Evolutionary conservation across 1,140 invertebrate genomes (phyloP), one percentile per base, ranked within the genome.

Genomic region (Rhysida immarginata): DNA sequence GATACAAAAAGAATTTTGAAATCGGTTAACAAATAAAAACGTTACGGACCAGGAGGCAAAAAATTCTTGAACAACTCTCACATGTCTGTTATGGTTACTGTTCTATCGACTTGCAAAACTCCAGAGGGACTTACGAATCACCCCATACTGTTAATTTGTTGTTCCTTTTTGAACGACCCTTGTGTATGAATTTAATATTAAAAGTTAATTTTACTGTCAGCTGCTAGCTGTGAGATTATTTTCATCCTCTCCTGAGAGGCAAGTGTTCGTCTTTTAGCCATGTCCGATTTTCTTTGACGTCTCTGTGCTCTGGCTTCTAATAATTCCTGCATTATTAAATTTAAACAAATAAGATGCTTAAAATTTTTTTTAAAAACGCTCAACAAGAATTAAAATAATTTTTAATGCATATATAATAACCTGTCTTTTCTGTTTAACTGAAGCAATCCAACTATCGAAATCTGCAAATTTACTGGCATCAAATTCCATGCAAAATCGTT

Each of bases 191-290:
- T n/a, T n/a, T n/a, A n/a, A n/a, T n/a, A n/a, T n/a, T n/a, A n/a
- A n/a, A n/a, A n/a, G n/a, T n/a, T n/a, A n/a, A 16, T 3, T 25
- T 35, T 29, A 56, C 55, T 56, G 16, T 56, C 55, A 27, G 55
- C 45, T 20, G 55, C 55, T 61, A 45, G 61, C 66, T 50, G 46
- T 26, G 52, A 91, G 56, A 95, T 91, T 62, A 94, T 85, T 59
- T 88, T 77, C 90, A 96, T 95, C 61, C 90, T 76, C 69, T 94
- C 87, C 64, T 93, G 89, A 1, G 88, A 87, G 1, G 90, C 90
- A 27, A 81, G 84, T 45, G 89, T 94, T 65, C 87, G 77, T 26
- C 91, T 75, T 65, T 85, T 86, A 11, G 86, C 85, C 82, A 92
- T 87, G 63, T 93, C 89, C 63, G 83, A 78, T 57, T 87, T 81